Evolutionary conservation across 2,888 invertebrate species (phyloP).

Genomic region (Lithodes maja): DNA sequence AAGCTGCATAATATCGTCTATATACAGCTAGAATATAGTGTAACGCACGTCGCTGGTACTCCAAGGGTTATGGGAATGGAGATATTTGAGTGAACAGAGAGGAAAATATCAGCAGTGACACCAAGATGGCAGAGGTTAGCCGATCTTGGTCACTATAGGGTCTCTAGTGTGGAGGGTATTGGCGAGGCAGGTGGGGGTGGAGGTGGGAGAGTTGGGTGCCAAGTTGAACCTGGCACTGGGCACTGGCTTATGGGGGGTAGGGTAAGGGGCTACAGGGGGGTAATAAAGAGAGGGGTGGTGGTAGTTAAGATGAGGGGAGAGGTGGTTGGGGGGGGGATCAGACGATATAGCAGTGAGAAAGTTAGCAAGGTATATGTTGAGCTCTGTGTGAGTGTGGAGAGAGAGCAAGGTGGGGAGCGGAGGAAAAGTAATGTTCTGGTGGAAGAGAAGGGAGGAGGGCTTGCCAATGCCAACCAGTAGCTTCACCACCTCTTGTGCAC

Average conservation of each 20-base stretch:
- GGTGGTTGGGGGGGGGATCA: background rate
- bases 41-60: too few relatives aligned
- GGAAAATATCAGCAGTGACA: too few relatives aligned
- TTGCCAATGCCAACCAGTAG: conserved; percentile 41
- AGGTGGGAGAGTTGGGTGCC: conserved; percentile 49
- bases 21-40: too few relatives aligned
- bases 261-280: background rate
- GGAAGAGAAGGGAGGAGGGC: background rate
- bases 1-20: too few relatives aligned
- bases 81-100: too few relatives aligned
- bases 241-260: conserved; percentile 14
- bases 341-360: background rate
- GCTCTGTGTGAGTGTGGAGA: background rate
- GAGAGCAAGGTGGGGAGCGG: conserved; percentile 4
- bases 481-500: conserved; percentile 26
- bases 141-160: too few relatives aligned
- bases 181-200: conserved; percentile 40
- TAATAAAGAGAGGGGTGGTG: background rate
- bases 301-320: background rate
- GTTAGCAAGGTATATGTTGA: background rate
- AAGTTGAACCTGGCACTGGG: conserved; percentile 57
- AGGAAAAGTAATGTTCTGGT: background rate
- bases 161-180: background rate
- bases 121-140: too few relatives aligned
- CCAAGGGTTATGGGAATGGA: too few relatives aligned